Evolutionary conservation across 2,888 invertebrate species (phyloP).

Genomic region (Tipula unca): DNA sequence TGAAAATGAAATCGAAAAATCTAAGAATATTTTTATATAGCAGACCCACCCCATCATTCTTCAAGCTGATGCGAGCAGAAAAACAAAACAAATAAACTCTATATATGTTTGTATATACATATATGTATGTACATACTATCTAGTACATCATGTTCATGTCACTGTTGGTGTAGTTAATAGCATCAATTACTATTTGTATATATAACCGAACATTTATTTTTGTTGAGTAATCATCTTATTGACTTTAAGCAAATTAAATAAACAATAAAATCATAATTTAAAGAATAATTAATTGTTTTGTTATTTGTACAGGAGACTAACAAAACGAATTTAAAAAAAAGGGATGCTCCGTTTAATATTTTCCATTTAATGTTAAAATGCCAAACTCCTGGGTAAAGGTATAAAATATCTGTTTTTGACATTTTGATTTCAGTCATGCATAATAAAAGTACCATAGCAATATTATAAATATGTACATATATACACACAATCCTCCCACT

Average conservation of each 20-base stretch:
- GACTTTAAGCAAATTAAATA: neutral
- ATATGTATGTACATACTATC: neutral
- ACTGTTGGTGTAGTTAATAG: neutral
- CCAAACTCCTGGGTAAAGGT: neutral
- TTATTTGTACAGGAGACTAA: neutral
- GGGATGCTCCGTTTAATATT: neutral
- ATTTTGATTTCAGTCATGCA: slow-evolving; percentile 2
- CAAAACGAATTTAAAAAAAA: neutral
- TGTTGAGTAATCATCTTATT: neutral
- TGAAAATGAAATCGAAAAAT: neutral
- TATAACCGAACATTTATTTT: neutral
- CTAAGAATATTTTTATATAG: neutral
- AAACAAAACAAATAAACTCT: neutral
- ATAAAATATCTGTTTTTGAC: neutral
- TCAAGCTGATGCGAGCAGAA: neutral
- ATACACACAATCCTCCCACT: neutral
- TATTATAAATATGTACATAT: neutral
- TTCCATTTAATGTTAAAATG: neutral
- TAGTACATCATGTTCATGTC: neutral
- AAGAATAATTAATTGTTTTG: neutral
- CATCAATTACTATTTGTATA: neutral
- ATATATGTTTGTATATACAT: too few relatives aligned
- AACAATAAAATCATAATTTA: neutral
- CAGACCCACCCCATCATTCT: neutral
- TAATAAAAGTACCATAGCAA: neutral